Evolutionary conservation across 1,140 invertebrate species (phyloP).

Genomic region (Penaeus indicus): DNA sequence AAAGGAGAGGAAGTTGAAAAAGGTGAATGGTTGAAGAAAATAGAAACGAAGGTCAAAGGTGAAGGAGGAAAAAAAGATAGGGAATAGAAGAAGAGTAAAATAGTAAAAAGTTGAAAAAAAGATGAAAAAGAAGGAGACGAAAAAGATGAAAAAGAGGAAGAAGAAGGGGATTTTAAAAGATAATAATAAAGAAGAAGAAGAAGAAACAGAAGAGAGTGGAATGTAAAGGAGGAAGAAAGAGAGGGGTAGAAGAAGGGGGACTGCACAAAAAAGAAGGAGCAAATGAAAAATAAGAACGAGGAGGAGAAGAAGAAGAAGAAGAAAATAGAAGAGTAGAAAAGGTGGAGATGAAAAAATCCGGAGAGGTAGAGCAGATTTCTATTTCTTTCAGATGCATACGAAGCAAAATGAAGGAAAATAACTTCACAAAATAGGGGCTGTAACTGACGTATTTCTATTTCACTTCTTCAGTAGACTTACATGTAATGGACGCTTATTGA

Average conservation of each 20-base stretch:
- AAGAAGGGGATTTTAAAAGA: neutral
- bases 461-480: too few species aligned
- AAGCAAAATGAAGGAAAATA: neutral
- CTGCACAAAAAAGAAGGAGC: neutral
- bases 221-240: neutral
- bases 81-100: too few species aligned
- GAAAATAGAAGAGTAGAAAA: neutral
- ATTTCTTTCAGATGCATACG: neutral
- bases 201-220: neutral
- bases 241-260: neutral
- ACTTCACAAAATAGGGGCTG: too few species aligned
- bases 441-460: too few species aligned
- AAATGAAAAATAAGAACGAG: neutral
- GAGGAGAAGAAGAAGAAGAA: neutral
- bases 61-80: too few species aligned
- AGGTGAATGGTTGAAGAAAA: neutral
- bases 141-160: too few species aligned
- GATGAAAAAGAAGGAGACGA: too few species aligned
- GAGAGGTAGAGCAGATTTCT: neutral
- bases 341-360: neutral
- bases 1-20: neutral
- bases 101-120: too few species aligned
- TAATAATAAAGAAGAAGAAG: neutral
- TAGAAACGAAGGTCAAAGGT: too few species aligned
- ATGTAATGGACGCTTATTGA: too few species aligned